Conservation (phyloP, 1,140 invertebrate genomes). For the Hyposmocoma kahamanoa region DNA sequence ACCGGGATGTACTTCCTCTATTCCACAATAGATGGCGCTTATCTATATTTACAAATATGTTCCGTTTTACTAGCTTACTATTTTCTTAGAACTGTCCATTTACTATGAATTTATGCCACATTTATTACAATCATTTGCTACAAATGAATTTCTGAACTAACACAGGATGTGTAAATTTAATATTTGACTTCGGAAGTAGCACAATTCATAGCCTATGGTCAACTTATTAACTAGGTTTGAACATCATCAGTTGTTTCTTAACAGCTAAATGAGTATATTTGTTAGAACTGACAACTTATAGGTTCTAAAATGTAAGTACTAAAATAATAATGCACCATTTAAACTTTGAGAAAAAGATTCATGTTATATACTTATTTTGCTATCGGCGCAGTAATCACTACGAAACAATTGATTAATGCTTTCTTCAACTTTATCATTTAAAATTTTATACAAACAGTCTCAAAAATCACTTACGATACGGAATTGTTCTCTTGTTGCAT, state of each 20-base stretch:
- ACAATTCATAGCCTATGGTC: constrained; percentile 33
- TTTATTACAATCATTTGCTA: not conserved
- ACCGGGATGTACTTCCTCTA: constrained; percentile 35
- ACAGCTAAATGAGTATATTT: constrained; percentile 3
- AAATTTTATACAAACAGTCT: no score
- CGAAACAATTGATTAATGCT: no score
- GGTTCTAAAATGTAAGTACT: not conserved
- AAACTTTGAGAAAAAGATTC: constrained; percentile 15
- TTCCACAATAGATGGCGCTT: constrained; percentile 61
- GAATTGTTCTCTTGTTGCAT: constrained; percentile 74
- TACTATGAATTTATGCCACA: not conserved
- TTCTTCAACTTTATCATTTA: no score
- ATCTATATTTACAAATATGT: constrained; percentile 49
- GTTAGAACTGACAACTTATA: not conserved
- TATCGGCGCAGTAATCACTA: constrained; percentile 26
- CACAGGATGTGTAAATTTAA: no score
- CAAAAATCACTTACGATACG: constrained; percentile 46
- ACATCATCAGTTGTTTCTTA: constrained; percentile 69
- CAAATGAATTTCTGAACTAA: no score
- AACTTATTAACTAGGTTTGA: constrained; percentile 61
- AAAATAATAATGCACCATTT: constrained; percentile 28
- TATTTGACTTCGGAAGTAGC: no score
- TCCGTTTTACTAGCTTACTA: constrained; percentile 32
- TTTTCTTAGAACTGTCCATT: constrained; percentile 10
- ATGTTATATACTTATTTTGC: constrained; percentile 4